These are phyloP conservation scores for Iguana delicatissima DNA, from an alignment of 2,797 vertebrate genomes.

Conservation along the genomic window DNA sequence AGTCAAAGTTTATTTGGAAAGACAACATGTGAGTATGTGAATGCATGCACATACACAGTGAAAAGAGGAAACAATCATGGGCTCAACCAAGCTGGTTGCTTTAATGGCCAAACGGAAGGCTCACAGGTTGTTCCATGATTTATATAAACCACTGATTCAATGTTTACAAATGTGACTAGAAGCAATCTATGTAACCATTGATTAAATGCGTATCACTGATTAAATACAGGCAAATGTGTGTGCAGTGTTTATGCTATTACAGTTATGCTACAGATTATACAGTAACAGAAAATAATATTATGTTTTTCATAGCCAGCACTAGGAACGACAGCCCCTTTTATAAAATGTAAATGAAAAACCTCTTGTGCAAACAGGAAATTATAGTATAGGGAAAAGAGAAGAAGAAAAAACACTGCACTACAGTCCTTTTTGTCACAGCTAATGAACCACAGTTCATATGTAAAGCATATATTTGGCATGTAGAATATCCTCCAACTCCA, in stretches of 20 bases:
- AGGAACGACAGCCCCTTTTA: background rate
- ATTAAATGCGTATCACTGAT: no score
- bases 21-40: background rate
- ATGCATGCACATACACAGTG: background rate
- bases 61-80: background rate
- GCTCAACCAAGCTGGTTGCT: background rate
- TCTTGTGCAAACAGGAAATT: background rate
- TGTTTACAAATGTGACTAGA: background rate
- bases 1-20: background rate
- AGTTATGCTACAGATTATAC: background rate
- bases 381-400: background rate
- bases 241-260: no score
- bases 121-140: background rate
- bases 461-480: background rate
- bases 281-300: background rate
- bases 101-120: background rate
- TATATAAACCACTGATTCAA: background rate
- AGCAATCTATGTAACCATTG: no score
- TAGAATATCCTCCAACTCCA: background rate
- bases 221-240: no score
- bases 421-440: background rate
- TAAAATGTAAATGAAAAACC: fast-evolving
- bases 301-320: background rate
- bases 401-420: background rate
- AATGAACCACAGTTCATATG: background rate